Conservation (phyloP, 1,140 invertebrate genomes). For the Caenorhabditis brenneri region DNA sequence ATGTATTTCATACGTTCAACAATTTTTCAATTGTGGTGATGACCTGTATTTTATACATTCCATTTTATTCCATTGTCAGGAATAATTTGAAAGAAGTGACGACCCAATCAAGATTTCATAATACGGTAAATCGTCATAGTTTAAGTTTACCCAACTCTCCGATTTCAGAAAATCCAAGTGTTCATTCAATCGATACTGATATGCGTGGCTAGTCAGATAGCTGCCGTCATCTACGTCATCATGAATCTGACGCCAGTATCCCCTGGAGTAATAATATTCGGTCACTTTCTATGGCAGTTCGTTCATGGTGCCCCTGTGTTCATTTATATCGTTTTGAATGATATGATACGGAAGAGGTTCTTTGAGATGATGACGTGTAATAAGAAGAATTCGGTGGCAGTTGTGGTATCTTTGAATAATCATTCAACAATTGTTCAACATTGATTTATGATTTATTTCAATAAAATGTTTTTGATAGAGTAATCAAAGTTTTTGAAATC, state of each 20-base stretch:
- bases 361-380: background rate
- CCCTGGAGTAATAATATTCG: background rate
- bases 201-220: background rate
- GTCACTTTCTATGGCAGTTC: background rate
- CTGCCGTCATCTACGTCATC: background rate
- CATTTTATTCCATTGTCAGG: background rate
- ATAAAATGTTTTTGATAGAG: too few species aligned
- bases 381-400: background rate
- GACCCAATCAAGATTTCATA: background rate
- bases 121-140: background rate
- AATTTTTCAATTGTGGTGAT: background rate
- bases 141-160: too few species aligned
- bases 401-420: background rate
- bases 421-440: background rate
- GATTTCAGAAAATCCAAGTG: background rate
- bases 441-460: background rate
- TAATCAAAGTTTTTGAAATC: too few species aligned
- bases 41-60: background rate
- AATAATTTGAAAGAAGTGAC: background rate
- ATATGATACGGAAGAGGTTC: background rate
- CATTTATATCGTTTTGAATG: background rate
- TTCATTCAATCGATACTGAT: background rate
- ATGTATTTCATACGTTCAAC: background rate
- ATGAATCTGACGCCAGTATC: background rate
- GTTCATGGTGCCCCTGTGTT: background rate